Evolutionary conservation across 2,797 vertebrate genomes (phyloP).

Genomic region (Lagodon rhomboides): DNA sequence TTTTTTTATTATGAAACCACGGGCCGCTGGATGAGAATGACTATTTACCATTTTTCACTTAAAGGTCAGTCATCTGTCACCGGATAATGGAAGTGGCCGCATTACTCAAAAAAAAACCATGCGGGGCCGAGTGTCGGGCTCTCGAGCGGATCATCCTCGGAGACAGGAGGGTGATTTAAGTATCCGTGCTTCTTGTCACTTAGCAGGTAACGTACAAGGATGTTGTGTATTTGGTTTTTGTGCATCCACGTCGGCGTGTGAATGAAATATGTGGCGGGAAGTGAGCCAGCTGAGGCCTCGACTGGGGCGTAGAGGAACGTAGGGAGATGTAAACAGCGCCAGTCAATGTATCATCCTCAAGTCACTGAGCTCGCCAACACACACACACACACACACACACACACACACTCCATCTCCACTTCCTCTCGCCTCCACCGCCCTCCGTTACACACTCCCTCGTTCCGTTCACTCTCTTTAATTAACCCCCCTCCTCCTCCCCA

Average conservation of each 20-base stretch:
- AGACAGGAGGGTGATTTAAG: not conserved
- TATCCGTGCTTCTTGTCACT: not conserved
- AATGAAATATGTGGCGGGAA: slow-evolving; percentile 31
- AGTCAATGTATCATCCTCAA: slow-evolving; percentile 77
- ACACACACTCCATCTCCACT: slow-evolving; percentile 19
- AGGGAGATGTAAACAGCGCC: slow-evolving; percentile 61
- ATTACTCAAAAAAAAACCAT: not conserved
- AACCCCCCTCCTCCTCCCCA: slow-evolving; percentile 42
- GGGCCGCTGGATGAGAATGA: not conserved
- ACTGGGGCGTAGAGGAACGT: slow-evolving; percentile 47
- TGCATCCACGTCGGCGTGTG: slow-evolving; percentile 4
- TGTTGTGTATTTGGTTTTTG: not conserved
- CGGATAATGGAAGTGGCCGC: not conserved
- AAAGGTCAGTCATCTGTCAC: slow-evolving; percentile 18
- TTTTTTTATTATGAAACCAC: not conserved
- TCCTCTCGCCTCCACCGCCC: slow-evolving; percentile 31
- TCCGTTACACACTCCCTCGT: slow-evolving; percentile 40
- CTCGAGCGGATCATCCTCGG: not conserved
- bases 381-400: slow-evolving; percentile 40
- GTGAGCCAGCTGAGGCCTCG: slow-evolving; percentile 27
- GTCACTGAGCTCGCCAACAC: slow-evolving; percentile 50
- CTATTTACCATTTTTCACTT: not conserved
- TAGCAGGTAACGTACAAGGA: not conserved
- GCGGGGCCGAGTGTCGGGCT: not conserved
- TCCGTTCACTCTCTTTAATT: slow-evolving; percentile 74